Conservation (phyloP, 2,797 vertebrate species). For the Myotis vivesi region DNA sequence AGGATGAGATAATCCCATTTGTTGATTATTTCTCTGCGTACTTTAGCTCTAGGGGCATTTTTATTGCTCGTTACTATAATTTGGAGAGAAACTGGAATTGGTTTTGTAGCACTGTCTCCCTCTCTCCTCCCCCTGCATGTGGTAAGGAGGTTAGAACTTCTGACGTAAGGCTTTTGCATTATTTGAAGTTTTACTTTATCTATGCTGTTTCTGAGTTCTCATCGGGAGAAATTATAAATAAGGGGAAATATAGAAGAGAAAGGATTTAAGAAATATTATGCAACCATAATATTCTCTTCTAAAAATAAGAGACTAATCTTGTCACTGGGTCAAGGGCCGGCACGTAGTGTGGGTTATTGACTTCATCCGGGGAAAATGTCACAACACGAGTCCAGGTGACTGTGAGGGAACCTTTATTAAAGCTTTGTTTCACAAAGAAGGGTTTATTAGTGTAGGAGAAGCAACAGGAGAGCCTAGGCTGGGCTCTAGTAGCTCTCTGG, state of each 20-base stretch:
- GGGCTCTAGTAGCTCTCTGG: not conserved
- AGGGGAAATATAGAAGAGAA: not conserved
- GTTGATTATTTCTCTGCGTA: conserved; percentile 4
- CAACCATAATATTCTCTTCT: conserved; percentile 19
- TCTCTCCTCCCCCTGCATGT: not conserved
- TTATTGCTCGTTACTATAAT: not conserved
- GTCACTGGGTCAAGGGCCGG: no score
- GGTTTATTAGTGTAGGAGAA: not conserved
- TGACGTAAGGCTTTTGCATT: not conserved
- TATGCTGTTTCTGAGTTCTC: not conserved
- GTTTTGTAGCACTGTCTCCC: not conserved
- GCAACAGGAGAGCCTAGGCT: not conserved
- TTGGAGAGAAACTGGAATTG: not conserved
- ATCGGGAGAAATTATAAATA: not conserved
- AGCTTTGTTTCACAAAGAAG: no score
- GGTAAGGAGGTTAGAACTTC: not conserved
- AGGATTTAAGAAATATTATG: conserved; percentile 5
- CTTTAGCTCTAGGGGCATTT: conserved; percentile 11
- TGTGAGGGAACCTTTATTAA: not conserved
- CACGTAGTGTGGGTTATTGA: not conserved
- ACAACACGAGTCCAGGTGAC: not conserved
- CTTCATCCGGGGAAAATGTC: no score
- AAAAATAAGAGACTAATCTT: conserved; percentile 14
- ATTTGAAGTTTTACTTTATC: not conserved
- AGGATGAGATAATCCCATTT: not conserved